Evolutionary conservation across 2,797 vertebrate genomes (phyloP).

Genomic region (Hippoglossus hippoglossus): DNA sequence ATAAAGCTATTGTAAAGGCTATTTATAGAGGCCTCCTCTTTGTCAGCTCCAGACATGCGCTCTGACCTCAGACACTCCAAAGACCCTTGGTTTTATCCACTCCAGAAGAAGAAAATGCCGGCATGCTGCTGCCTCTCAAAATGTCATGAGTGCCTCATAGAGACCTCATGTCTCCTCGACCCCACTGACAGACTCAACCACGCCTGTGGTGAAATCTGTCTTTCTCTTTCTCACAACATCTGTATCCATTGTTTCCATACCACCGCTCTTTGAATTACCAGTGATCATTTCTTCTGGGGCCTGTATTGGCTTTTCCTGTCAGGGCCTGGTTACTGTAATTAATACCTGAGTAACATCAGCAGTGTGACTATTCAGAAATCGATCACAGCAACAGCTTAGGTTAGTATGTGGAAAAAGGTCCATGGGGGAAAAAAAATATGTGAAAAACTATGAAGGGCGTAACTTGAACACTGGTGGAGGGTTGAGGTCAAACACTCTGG

Average conservation of each 20-base stretch:
- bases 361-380: not conserved
- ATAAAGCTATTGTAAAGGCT: constrained; percentile 45
- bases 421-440: not conserved
- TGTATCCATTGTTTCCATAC: constrained; percentile 55
- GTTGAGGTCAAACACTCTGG: too few relatives aligned
- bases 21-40: constrained; percentile 41
- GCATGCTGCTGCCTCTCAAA: constrained; percentile 46
- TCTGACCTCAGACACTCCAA: constrained; percentile 23
- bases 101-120: constrained; percentile 5
- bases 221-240: constrained; percentile 49
- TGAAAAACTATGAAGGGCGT: too few relatives aligned
- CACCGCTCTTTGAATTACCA: constrained; percentile 51
- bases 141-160: constrained; percentile 56
- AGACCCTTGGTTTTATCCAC: not conserved
- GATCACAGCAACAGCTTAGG: not conserved
- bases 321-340: constrained; percentile 14
- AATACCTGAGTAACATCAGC: not conserved
- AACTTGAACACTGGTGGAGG: too few relatives aligned
- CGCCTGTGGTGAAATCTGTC: constrained; percentile 50
- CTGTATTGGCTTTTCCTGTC: constrained; percentile 32
- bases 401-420: not conserved
- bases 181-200: constrained; percentile 32
- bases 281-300: constrained; percentile 41
- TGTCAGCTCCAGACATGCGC: constrained; percentile 32
- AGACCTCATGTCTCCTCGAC: constrained; percentile 16